Percentiles rank a stretch among this genome's conserved stretches.
phyloP scores from a whole-genome alignment of 2,797 vertebrate genomes.

The Squalus acanthias region DNA sequence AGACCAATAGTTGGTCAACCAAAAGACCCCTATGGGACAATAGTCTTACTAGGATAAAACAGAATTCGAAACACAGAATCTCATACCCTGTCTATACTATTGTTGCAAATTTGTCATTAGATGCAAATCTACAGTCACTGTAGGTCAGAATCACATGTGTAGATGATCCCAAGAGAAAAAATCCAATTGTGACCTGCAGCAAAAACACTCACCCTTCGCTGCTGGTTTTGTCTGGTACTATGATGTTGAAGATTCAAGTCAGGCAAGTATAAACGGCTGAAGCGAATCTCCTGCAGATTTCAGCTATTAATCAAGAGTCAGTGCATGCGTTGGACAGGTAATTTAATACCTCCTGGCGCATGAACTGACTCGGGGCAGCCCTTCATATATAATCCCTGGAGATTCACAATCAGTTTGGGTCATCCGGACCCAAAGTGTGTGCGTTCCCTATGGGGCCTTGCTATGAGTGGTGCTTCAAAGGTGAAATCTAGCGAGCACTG shows the following conservation, averaged over 20 bases:
- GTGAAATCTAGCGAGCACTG: neutral
- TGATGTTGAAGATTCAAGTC: slow-evolving; percentile 18
- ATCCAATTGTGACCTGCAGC: slow-evolving; percentile 7
- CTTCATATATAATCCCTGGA: slow-evolving; percentile 25
- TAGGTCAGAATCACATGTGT: slow-evolving; percentile 9
- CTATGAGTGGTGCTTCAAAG: slow-evolving; percentile 8
- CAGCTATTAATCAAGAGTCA: slow-evolving; percentile 38
- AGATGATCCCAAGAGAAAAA: neutral
- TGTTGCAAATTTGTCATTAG: neutral
- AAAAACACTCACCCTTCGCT: neutral
- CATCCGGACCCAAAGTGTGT: slow-evolving; percentile 22
- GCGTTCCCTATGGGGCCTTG: neutral
- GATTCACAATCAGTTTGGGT: slow-evolving; percentile 31
- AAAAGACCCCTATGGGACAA: neutral
- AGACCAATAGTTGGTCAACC: neutral
- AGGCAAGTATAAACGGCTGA: slow-evolving; percentile 29
- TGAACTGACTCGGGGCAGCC: slow-evolving; percentile 34
- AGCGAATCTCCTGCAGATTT: slow-evolving; percentile 29
- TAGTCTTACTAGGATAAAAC: neutral
- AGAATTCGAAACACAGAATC: neutral
- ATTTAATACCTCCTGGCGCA: slow-evolving; percentile 28
- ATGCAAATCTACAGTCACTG: neutral
- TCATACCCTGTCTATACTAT: neutral
- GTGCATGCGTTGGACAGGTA: slow-evolving; percentile 30
- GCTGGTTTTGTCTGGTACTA: slow-evolving; percentile 24